These are phyloP conservation scores for Barbus barbus DNA, from an alignment of 2,113 vertebrate species.

Conservation along the genomic window DNA sequence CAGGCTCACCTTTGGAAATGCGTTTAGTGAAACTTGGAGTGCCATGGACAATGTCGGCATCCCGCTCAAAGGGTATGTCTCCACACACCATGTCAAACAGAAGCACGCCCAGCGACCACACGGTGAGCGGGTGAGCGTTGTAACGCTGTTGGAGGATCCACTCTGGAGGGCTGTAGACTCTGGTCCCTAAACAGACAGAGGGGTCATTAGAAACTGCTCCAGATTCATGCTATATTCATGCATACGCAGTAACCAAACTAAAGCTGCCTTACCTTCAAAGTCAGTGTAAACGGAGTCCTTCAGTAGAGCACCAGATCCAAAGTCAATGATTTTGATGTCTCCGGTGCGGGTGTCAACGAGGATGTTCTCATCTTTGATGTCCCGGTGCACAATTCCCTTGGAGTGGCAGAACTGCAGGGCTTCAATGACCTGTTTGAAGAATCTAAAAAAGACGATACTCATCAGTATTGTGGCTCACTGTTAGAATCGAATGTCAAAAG, in stretches of 20 bases:
- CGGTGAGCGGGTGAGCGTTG: conserved; percentile 75
- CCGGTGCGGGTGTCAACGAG: conserved; percentile 78
- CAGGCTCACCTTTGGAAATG: conserved; percentile 77
- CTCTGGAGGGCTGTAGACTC: conserved; percentile 86
- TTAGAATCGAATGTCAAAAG: background rate
- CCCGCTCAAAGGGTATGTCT: conserved; percentile 85
- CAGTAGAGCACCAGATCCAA: conserved; percentile 80
- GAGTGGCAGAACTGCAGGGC: conserved; percentile 78
- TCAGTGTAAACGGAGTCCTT: conserved; percentile 79
- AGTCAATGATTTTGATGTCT: conserved; percentile 82
- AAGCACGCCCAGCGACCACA: conserved; percentile 85
- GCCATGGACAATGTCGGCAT: conserved; percentile 78
- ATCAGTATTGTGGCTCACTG: background rate
- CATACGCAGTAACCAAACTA: background rate
- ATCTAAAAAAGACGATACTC: conserved; percentile 51
- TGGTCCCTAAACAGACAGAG: conserved; percentile 71
- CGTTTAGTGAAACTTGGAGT: conserved; percentile 74
- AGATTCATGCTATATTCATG: background rate
- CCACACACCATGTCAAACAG: conserved; percentile 88
- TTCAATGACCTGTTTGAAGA: conserved; percentile 79
- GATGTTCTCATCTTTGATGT: conserved; percentile 87
- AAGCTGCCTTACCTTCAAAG: conserved; percentile 77
- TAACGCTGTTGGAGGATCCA: conserved; percentile 81
- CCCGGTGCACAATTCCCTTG: conserved; percentile 80
- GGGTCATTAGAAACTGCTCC: background rate